Base-by-base conservation (phyloP, 2,888 invertebrate genomes). In the Ennomos quercinarius region DNA sequence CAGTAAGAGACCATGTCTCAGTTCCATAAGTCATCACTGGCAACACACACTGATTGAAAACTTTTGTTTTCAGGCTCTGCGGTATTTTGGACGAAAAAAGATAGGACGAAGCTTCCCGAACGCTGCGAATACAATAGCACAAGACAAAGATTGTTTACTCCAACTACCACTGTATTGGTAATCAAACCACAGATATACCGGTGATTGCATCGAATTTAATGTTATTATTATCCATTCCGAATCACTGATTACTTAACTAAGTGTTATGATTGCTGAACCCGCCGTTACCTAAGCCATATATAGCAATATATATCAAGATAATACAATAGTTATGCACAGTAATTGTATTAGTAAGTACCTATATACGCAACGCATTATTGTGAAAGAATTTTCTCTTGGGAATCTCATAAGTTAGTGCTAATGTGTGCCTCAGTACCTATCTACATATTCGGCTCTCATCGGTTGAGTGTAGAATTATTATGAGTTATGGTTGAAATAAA, bases 131-230 rank as follows among this genome's bases (percentile, higher is more conserved):
- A 27, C 6, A 27, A 27, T 27, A 27, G 27, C 27, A 27, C 27
- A 27, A 27, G 27, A 27, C 27, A 27, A 27, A 27, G 27, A 5
- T 54, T 40, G 13, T 41, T 45, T 45, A 41, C 36, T 11, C 8
- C 39, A 47, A 52, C 10, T 38, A 37, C 39, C 46, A n/a, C 13
- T 39, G 41, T 44, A 51, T 39, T 34, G 51, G 38, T 58, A 47
- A 51, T 52, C 39, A 10, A 42, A 34, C 17, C 34, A 39, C 52
- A 44, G 36, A 41, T 39, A 13, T 37, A 10, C 45, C 42, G 40
- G 54, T 52, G n/a, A 51, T 61, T 44, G 34, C n/a, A 35, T 43
- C 13, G 40, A 61, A 55, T 55, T 13, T 50, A 50, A 39, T 55
- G 50, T 60, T 59, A 51, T 58, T 48, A 47, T 37, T 51, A 10